Base-by-base conservation (phyloP, 2,888 invertebrate species). In the Lycia hirtaria region DNA sequence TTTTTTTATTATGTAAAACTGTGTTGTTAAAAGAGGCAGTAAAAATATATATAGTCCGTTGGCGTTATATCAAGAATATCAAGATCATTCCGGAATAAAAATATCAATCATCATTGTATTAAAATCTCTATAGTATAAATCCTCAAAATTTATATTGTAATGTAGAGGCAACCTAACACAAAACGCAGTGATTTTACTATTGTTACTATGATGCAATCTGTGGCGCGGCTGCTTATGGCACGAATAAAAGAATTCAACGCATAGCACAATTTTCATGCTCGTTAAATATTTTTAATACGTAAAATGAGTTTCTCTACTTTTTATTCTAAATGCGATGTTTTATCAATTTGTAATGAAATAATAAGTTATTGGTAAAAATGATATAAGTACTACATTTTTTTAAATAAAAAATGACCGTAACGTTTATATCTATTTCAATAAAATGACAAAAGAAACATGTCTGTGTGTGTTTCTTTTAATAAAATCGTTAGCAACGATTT, bases 181-280 rank as follows among this genome's bases (percentile, higher is more conserved):
- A n/a, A n/a, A 35, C 32, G 45, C 19, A 19, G 28, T 24, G 24
- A 30, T 28, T 51, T 45, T 41, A 10, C 48, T 53, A 35, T 37
- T 41, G 48, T 44, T 19, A 47, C 52, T 52, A 35, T 37, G 28
- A 3, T 2, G 24, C 35, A 48, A 43, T 48, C 52, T 58, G 57
- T 35, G 57, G 24, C 41, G 24, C 52, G 47, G 41, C 20, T 15
- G 15, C 40, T 32, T 37, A 52, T 37, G 48, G 45, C 37, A 32
- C 63, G 59, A 68, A 62, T 50, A 71, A 75, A 75, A 77, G 72
- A 78, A 59, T 70, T 76, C 68, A 74, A 79, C 75, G 73, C 73
- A 65, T 65, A 64, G 57, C 58, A 58, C 52, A 58, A n/a, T 52
- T 48, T 52, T 56, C 33, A 37, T 41, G 40, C 40, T 43, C 17